Evolutionary conservation across 2,797 vertebrate genomes (phyloP).

Genomic region (Streptopelia turtur): DNA sequence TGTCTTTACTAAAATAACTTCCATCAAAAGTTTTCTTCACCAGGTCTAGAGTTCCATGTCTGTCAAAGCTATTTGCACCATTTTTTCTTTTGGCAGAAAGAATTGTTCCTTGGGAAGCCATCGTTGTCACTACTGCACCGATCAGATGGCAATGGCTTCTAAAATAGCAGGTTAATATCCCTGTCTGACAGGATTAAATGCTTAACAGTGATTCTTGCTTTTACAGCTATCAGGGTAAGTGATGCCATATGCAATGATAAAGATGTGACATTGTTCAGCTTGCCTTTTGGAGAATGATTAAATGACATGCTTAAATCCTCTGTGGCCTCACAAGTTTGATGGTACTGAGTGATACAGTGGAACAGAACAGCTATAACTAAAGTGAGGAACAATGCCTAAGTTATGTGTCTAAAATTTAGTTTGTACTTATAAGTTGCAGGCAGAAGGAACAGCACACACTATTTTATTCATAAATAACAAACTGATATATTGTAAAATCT

Average conservation of each 20-base stretch:
- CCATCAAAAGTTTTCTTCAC: not conserved
- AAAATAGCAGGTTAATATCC: constrained; percentile 69
- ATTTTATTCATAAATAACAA: not conserved
- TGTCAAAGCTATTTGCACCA: not conserved
- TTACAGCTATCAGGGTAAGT: constrained; percentile 60
- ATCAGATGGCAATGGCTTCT: constrained; percentile 61
- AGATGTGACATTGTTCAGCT: constrained; percentile 64
- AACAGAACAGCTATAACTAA: not conserved
- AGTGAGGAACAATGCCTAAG: not conserved
- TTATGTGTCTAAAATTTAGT: not conserved
- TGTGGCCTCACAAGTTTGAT: constrained; percentile 24
- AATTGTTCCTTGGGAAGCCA: constrained; percentile 51
- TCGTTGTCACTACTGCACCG: constrained; percentile 24
- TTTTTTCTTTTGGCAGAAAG: constrained; percentile 33
- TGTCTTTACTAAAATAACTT: constrained; percentile 3
- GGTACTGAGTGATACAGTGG: not conserved
- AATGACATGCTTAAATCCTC: constrained; percentile 59
- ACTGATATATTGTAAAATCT: not conserved
- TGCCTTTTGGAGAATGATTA: constrained; percentile 61
- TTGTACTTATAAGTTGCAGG: not conserved
- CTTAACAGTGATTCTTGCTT: constrained; percentile 61
- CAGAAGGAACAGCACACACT: not conserved
- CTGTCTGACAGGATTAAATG: constrained; percentile 70
- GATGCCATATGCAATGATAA: constrained; percentile 67
- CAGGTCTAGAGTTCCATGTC: not conserved